Conservation (phyloP, 2,888 invertebrate species). For the Parapristionchus giblindavisi region DNA sequence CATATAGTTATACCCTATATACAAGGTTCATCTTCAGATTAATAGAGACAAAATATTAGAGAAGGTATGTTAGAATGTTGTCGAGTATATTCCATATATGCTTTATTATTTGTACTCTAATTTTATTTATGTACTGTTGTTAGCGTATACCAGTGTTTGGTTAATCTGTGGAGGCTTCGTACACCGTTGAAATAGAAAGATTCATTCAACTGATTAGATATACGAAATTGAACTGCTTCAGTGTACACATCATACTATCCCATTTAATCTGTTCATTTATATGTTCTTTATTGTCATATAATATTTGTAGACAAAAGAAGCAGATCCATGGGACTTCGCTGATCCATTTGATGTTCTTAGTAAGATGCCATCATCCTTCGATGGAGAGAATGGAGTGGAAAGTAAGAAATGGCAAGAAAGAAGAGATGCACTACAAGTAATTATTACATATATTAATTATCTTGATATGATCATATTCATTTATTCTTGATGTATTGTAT, state of each 20-base stretch:
- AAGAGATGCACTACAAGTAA: constrained; percentile 81
- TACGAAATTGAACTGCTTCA: too few species aligned
- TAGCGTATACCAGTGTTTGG: too few species aligned
- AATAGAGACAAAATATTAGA: background rate
- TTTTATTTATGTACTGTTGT: background rate
- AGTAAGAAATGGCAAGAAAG: constrained; percentile 94
- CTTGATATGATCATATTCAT: background rate
- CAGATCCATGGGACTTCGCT: constrained; percentile 77
- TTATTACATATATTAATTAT: background rate
- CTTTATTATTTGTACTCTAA: background rate
- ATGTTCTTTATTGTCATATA: too few species aligned
- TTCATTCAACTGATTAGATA: too few species aligned
- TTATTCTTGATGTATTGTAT: background rate
- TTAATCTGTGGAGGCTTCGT: too few species aligned
- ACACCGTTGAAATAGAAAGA: too few species aligned
- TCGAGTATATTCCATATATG: background rate
- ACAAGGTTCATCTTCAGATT: background rate
- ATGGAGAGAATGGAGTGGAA: constrained; percentile 76
- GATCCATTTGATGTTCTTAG: constrained; percentile 91
- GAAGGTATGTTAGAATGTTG: background rate
- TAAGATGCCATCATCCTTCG: constrained; percentile 92
- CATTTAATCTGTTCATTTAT: too few species aligned
- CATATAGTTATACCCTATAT: background rate
- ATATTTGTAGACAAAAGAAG: constrained; percentile 77
- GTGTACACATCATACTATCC: too few species aligned